phyloP scores from a whole-genome alignment of 2,113 vertebrate genomes.

The Silurus meridionalis region DNA sequence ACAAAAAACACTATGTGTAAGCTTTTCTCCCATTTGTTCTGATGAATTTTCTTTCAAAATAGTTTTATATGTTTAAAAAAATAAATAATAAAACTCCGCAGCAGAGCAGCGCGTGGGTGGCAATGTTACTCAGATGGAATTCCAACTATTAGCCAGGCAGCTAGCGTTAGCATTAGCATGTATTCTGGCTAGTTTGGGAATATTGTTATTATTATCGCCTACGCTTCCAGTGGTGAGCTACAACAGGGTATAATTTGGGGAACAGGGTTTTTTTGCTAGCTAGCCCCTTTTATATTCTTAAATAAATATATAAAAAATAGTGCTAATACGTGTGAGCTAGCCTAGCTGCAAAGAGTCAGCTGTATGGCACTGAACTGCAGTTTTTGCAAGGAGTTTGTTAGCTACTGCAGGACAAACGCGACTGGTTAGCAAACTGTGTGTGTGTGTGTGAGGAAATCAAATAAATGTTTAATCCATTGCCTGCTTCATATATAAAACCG shows the following conservation, averaged over 20 bases:
- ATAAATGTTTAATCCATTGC: background rate
- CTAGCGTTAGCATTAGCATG: slow-evolving; percentile 13
- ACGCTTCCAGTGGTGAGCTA: background rate
- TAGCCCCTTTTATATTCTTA: background rate
- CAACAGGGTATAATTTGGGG: background rate
- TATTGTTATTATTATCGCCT: background rate
- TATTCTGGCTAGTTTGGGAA: background rate
- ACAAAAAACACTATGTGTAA: too few species aligned
- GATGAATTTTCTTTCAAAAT: too few species aligned
- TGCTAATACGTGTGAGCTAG: background rate
- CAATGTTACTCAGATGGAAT: slow-evolving; percentile 43
- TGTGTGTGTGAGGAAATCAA: too few species aligned
- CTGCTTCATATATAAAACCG: background rate
- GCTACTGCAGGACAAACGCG: background rate
- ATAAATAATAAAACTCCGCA: background rate
- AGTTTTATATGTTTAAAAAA: too few species aligned
- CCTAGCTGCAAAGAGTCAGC: background rate
- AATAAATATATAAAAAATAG: too few species aligned
- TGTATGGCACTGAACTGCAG: background rate
- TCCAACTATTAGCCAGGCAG: slow-evolving; percentile 42
- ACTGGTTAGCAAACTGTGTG: background rate
- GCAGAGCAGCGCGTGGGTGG: slow-evolving; percentile 45
- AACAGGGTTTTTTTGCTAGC: too few species aligned
- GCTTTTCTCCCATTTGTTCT: too few species aligned
- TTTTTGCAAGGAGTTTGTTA: background rate